phyloP scores from a whole-genome alignment of 1,140 invertebrate species.

The Diachasma alloeum region DNA sequence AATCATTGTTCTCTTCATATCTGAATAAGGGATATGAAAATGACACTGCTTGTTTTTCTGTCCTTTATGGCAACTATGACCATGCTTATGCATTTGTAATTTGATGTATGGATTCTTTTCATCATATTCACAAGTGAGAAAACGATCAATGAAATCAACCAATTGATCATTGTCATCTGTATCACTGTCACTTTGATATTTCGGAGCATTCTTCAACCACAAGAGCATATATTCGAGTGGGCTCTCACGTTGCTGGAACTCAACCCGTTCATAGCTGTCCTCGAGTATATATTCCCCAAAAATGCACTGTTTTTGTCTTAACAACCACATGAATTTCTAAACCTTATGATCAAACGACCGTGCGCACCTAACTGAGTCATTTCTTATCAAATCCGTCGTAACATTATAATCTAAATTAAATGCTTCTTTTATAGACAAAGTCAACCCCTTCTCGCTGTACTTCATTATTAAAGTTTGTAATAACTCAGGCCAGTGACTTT shows the following conservation, averaged over 20 bases:
- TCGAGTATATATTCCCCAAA: conserved; percentile 27
- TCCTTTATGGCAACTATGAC: too few relatives aligned
- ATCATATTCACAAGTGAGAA: too few relatives aligned
- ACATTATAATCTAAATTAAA: neutral
- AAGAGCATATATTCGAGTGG: too few relatives aligned
- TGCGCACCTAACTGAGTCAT: neutral
- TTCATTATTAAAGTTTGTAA: too few relatives aligned
- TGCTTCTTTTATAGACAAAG: too few relatives aligned
- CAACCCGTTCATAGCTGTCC: conserved; percentile 26
- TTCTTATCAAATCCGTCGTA: neutral
- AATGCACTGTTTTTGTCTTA: neutral
- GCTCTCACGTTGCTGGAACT: too few relatives aligned
- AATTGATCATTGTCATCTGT: neutral
- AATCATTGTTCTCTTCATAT: conserved; percentile 12
- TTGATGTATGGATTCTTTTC: too few relatives aligned
- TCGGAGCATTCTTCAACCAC: conserved; percentile 16
- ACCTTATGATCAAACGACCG: neutral
- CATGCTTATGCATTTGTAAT: too few relatives aligned
- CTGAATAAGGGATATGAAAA: conserved; percentile 15
- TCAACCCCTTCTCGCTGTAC: neutral
- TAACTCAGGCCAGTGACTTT: too few relatives aligned
- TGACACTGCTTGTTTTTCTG: conserved; percentile 13
- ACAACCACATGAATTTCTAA: neutral
- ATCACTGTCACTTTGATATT: neutral
- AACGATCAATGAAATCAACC: too few relatives aligned